phyloP scores from a whole-genome alignment of 2,797 vertebrate species.

The Hypotaenidia philippensis region DNA sequence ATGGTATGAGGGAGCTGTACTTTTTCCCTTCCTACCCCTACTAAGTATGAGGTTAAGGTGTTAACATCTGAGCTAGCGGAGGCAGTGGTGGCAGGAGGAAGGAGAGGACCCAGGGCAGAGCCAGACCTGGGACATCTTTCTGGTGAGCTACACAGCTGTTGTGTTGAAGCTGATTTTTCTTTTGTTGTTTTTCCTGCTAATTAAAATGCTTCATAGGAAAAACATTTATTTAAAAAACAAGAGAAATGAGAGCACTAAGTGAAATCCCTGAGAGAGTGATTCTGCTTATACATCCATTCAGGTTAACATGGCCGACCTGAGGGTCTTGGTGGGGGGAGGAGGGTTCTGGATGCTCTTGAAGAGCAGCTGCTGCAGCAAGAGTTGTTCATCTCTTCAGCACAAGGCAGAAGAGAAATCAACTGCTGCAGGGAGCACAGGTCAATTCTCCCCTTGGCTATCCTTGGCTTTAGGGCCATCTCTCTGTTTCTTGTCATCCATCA shows the following conservation, averaged over 20 bases:
- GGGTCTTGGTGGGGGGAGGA: not conserved
- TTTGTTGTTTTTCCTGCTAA: not conserved
- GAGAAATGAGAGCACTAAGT: not conserved
- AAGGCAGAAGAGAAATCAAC: not conserved
- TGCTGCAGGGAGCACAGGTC: not conserved
- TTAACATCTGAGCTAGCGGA: not conserved
- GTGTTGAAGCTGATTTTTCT: not conserved
- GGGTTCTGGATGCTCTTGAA: not conserved
- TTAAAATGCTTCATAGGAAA: not conserved
- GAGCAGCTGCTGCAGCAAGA: not conserved
- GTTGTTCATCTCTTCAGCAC: not conserved
- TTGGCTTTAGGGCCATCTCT: not conserved
- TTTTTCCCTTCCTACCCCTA: not conserved
- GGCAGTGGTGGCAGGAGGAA: not conserved
- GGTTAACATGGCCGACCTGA: not conserved
- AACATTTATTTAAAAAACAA: not conserved
- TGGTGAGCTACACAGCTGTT: not conserved
- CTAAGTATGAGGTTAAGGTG: not conserved
- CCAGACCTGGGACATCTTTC: not conserved
- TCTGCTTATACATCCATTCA: not conserved
- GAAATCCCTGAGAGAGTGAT: not conserved
- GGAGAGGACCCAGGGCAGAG: not conserved
- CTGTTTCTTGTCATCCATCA: not conserved
- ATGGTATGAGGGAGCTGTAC: not conserved
- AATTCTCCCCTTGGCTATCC: not conserved